Evolutionary conservation across 2,113 vertebrate genomes (phyloP), one percentile per base, ranked within the genome.

Genomic region (Pitta sordida): DNA sequence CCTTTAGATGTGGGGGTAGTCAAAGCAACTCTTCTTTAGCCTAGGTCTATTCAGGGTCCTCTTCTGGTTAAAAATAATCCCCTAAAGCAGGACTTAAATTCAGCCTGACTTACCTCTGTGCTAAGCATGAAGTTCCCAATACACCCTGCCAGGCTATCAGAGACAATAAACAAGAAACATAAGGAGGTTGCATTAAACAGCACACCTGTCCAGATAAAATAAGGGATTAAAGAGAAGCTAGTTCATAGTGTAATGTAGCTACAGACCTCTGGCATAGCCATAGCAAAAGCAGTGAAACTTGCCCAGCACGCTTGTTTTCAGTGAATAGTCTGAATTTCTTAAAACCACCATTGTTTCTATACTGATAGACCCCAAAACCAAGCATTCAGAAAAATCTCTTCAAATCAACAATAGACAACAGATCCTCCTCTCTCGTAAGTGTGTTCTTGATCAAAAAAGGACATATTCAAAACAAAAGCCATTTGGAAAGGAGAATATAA

Each of bases 191-290:
- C 86, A 78, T 70, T 94, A 96, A 86, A 70, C 56, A 86, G 48
- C 86, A 70, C 53, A 86, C 53, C 83, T 56, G 12, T 73, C 53
- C 22, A 71, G 60, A 69, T 70, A 46, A 87, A 94, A 83, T 34
- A 91, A 90, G 41, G 51, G 90, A 95, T 84, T 79, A 87, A 90
- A 96, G 36, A 34, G 39, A 78, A 68, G 6, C 39, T 58, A 79
- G 49, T 51, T 87, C 34, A 13, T 8, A 18, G 7, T 22, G 19
- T 41, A 93, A 65, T 53, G n/a, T n/a, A 36, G 30, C 76, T 77
- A 65, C 23, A 81, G 32, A 75, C 65, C 14, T 80, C 71, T 64
- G 19, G 48, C 20, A 34, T 32, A 23, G 46, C 43, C 20, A 34
- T 32, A 23, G 46, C 43, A 87, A 82, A 68, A 73, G 5, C 41